These are phyloP conservation scores for Saguinus midas DNA, from an alignment of 2,113 vertebrate species.

Conservation along the genomic window DNA sequence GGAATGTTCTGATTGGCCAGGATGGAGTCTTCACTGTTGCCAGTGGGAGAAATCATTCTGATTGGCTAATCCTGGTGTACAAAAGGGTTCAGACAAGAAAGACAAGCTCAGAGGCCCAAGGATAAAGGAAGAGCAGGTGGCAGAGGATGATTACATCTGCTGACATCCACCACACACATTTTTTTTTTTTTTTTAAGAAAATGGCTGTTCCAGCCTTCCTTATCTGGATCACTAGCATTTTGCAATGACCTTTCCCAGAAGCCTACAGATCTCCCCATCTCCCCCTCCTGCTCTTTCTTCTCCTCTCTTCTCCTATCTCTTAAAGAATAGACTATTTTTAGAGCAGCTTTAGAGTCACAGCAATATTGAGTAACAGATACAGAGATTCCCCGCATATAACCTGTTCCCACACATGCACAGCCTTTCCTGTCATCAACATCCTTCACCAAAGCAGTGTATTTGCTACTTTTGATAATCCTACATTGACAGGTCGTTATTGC, in stretches of 20 bases:
- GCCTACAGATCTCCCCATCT: neutral
- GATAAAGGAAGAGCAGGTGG: neutral
- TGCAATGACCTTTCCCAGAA: too few species aligned
- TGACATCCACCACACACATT: neutral
- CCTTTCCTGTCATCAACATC: neutral
- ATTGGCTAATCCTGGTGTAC: neutral
- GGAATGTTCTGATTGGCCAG: neutral
- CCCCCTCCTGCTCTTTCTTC: neutral
- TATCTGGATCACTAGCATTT: too few species aligned
- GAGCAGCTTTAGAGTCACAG: neutral
- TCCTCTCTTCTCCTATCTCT: neutral
- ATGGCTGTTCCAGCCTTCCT: neutral
- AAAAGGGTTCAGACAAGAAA: neutral
- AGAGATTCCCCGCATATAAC: neutral
- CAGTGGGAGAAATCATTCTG: too few species aligned
- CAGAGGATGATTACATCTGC: neutral
- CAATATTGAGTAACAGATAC: neutral
- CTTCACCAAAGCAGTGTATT: neutral
- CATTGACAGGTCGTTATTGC: neutral
- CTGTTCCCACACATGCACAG: neutral
- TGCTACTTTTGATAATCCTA: accelerated
- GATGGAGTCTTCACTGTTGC: neutral
- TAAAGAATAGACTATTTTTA: neutral
- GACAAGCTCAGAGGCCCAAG: too few species aligned
- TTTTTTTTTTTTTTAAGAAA: neutral